Evolutionary conservation across 2,113 vertebrate genomes (phyloP).

Genomic region (Ceyx margarethae): DNA sequence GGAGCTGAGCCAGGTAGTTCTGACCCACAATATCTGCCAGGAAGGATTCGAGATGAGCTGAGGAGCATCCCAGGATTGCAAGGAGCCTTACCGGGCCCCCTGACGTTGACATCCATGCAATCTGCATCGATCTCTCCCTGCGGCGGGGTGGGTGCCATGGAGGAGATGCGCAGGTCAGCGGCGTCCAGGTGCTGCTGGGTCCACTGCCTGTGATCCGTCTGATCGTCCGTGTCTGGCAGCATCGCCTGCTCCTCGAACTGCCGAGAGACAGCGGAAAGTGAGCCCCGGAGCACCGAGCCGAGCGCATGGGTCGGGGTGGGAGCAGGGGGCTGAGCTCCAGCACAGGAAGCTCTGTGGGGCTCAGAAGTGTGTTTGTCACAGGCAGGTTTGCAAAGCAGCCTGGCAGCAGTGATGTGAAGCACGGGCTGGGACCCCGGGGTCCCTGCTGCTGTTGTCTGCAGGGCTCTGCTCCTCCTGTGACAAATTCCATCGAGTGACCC

Average conservation of each 20-base stretch:
- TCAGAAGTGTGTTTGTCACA: neutral
- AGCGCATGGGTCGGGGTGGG: neutral
- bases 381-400: neutral
- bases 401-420: neutral
- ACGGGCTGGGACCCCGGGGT: neutral
- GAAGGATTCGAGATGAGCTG: neutral
- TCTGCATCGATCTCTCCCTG: conserved; percentile 94
- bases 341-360: neutral
- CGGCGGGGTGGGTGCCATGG: conserved; percentile 92
- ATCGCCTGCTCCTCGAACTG: conserved; percentile 91
- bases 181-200: conserved; percentile 98
- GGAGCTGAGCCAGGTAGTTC: neutral
- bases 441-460: neutral
- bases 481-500: neutral
- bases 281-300: neutral
- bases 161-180: conserved; percentile 90
- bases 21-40: neutral
- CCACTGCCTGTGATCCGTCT: conserved; percentile 95
- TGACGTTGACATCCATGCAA: conserved; percentile 96
- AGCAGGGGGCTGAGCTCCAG: neutral
- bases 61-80: neutral
- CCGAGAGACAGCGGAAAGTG: neutral
- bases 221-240: conserved; percentile 81
- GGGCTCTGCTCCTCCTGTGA: rapidly evolving
- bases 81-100: conserved; percentile 85